Base-by-base conservation (phyloP, 2,113 vertebrate species). In the Indicator maculatus region DNA sequence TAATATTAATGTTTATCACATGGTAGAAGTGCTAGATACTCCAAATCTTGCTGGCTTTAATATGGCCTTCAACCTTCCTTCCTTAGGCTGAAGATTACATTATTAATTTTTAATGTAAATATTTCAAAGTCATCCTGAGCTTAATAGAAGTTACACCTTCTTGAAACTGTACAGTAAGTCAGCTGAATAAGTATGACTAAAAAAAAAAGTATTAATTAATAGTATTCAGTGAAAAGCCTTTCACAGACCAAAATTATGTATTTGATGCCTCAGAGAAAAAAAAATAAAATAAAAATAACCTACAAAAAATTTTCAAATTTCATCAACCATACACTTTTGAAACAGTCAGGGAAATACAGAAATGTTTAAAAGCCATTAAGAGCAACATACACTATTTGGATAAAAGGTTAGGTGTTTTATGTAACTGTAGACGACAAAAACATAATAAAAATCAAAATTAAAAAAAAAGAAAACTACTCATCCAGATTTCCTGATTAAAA, bases 101-200 rank as follows among this genome's bases (percentile, higher is more conserved):
- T 59, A 79, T 50, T 77, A 41, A 38, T 83, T 59, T 82, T 70
- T 55, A 55, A 27, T 28, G 27, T 55, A 55, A 55, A 5, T 55
- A 55, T 55, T 55, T 55, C 53, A 88, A 90, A 69, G 88, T 83
- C 65, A 88, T 66, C 39, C 31, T 84, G 75, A 86, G 3, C 87
- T 87, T 91, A 87, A 73, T 61, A 89, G 74, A 92, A 89, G 65
- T 92, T 94, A 83, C 36, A 79, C 76, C 66, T 92, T 88, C 70
- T 92, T 86, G 86, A 95, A 96, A 84, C 90, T 86, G 73, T 86
- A 92, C 83, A 88, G 63, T 86, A 91, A 74, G 80, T 93, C 84
- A 88, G 75, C 71, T 86, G 58, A 88, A 83, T 31, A 56, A 83
- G 56, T 11, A 75, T 26, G 30, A 88, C 23, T 55, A 81, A 38